Percentiles rank a stretch among this genome's conserved stretches.
Conservation (phyloP, 2,113 vertebrate species). For the Echinops telfairi region DNA sequence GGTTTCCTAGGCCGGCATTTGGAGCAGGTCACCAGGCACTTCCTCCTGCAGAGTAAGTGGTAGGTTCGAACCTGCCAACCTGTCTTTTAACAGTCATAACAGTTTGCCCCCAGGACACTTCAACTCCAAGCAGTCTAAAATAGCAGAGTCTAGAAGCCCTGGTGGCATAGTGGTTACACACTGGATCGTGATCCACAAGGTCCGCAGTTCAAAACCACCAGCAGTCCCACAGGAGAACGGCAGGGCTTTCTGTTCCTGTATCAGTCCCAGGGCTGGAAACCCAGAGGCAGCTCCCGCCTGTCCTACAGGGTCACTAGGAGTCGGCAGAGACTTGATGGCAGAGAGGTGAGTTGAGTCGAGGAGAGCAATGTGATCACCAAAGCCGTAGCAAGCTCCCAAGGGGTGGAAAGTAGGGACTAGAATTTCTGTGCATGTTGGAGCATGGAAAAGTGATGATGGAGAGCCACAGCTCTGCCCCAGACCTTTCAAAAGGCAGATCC, state of each 20-base stretch:
- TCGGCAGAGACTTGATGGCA: no score
- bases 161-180: no score
- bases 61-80: neutral
- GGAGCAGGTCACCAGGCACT: neutral
- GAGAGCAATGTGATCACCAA: neutral
- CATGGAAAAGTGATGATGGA: neutral
- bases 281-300: no score
- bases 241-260: no score
- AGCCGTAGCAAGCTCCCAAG: neutral
- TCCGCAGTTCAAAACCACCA: no score
- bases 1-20: neutral
- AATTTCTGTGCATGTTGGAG: neutral
- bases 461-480: neutral
- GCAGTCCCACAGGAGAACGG: no score
- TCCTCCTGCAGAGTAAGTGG: neutral
- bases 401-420: neutral
- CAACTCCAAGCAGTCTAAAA: neutral
- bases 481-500: slow-evolving; percentile 5
- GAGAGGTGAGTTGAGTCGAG: no score
- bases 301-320: no score
- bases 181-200: no score
- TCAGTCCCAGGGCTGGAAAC: no score
- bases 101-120: neutral
- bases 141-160: neutral
- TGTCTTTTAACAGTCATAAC: neutral